Conservation (phyloP, 2,888 invertebrate genomes). For the Kryphioiulus occultus region DNA sequence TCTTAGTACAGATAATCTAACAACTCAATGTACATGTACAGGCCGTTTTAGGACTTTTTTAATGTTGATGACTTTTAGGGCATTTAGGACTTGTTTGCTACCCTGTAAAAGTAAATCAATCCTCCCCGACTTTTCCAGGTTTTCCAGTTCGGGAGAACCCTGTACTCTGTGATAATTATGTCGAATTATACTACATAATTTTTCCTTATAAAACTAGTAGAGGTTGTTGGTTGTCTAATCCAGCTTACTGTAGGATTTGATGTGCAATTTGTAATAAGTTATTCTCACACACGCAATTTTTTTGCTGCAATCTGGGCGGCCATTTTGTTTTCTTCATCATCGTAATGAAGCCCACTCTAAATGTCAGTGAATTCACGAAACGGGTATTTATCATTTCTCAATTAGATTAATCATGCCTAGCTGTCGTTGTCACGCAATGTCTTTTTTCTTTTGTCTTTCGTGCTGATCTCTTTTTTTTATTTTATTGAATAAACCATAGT, state of each 20-base stretch:
- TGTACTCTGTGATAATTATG: no score
- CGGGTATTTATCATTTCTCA: constrained; percentile 23
- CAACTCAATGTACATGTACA: no score
- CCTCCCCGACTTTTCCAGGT: no score
- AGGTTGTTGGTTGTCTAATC: neutral
- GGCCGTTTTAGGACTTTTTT: no score
- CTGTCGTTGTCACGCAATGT: neutral
- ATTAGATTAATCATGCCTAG: constrained; percentile 23
- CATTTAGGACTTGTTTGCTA: no score
- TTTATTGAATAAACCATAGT: neutral
- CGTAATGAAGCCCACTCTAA: neutral
- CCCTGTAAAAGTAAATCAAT: no score
- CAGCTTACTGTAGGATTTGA: neutral
- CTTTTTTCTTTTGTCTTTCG: neutral
- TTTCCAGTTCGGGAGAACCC: no score
- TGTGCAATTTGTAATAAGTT: neutral
- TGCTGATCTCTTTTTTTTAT: neutral
- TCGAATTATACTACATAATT: no score
- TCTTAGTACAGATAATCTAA: no score
- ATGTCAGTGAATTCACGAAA: constrained; percentile 1
- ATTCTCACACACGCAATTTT: neutral
- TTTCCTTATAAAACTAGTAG: neutral
- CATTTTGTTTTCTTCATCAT: constrained; percentile 9
- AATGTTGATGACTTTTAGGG: no score
- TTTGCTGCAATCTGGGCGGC: neutral